Evolutionary conservation across 2,888 invertebrate species (phyloP).

Genomic region (Cantharis lateralis): DNA sequence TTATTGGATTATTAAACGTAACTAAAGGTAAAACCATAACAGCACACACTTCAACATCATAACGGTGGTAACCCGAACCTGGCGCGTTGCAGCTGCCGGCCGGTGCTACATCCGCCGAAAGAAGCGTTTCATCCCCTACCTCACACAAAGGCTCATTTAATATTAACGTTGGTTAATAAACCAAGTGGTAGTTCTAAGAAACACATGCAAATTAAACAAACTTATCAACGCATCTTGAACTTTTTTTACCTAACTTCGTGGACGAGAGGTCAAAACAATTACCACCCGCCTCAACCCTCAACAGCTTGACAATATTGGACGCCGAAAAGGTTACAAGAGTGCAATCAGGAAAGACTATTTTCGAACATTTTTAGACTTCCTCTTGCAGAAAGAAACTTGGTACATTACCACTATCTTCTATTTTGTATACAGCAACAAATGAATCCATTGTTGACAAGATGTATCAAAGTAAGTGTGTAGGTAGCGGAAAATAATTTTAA

Average conservation of each 20-base stretch:
- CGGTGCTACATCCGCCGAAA: constrained; percentile 35
- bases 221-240: not conserved
- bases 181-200: constrained; percentile 10
- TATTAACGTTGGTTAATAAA: constrained; percentile 6
- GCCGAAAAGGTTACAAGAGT: not conserved
- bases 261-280: not conserved
- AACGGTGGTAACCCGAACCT: constrained; percentile 30
- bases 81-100: constrained; percentile 34
- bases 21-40: constrained; percentile 14
- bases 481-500: constrained; percentile 26
- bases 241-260: not conserved
- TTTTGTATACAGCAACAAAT: constrained; percentile 1
- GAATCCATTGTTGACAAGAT: constrained; percentile 17
- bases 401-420: not conserved
- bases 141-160: constrained; percentile 10
- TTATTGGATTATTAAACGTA: constrained; percentile 23
- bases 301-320: not conserved
- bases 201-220: constrained; percentile 9
- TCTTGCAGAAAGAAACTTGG: not conserved
- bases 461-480: not conserved
- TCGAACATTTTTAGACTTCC: not conserved
- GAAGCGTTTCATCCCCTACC: constrained; percentile 30
- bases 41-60: constrained; percentile 15
- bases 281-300: not conserved
- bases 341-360: not conserved